These are phyloP conservation scores for Paramormyrops kingsleyae DNA, from an alignment of 2,113 vertebrate genomes.

Conservation along the genomic window DNA sequence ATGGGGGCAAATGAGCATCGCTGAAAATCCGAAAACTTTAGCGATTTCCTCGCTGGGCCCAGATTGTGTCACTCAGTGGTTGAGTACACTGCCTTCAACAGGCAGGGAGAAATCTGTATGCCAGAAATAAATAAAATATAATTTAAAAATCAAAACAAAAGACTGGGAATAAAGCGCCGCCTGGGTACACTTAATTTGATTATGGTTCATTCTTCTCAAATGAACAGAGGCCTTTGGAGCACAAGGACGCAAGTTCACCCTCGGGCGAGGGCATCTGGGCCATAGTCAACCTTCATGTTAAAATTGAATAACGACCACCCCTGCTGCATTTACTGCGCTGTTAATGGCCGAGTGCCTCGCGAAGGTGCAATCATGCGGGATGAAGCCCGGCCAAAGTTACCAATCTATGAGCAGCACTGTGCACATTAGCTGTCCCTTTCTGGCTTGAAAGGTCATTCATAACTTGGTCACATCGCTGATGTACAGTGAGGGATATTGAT, in stretches of 20 bases:
- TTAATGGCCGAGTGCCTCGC: conserved; percentile 73
- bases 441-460: conserved; percentile 98
- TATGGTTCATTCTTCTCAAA: background rate
- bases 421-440: conserved; percentile 90
- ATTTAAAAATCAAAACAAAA: background rate
- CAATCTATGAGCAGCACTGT: conserved; percentile 84
- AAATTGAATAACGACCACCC: conserved; percentile 71
- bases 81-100: background rate
- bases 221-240: background rate
- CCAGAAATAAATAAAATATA: background rate
- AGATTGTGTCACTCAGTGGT: background rate
- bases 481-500: conserved; percentile 99
- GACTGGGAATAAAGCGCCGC: background rate
- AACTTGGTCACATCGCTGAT: conserved; percentile 93
- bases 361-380: conserved; percentile 81
- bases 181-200: background rate
- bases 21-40: conserved; percentile 35
- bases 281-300: conserved; percentile 43
- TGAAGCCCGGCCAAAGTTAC: conserved; percentile 79
- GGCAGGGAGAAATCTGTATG: background rate
- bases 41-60: conserved; percentile 25
- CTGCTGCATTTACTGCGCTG: conserved; percentile 66
- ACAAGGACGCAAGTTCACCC: background rate
- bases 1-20: conserved; percentile 31
- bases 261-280: conserved; percentile 18